Evolutionary conservation across 23 tunicate species (phyloP).

Genomic region (Ciona savignyi): DNA sequence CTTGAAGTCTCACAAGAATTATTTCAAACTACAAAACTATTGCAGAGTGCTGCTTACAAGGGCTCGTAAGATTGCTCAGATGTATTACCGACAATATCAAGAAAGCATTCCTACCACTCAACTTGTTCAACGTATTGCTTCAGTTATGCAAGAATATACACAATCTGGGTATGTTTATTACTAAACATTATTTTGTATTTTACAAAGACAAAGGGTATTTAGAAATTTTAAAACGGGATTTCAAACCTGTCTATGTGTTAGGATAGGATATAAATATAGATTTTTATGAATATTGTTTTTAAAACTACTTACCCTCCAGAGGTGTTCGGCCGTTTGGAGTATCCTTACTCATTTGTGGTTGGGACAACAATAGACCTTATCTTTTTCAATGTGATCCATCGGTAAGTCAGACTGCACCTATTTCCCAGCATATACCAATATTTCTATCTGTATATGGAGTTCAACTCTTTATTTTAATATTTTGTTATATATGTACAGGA

Average conservation of each 20-base stretch:
- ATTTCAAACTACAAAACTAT: too few relatives aligned
- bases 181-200: too few relatives aligned
- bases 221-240: too few relatives aligned
- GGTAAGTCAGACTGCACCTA: slow-evolving; percentile 26
- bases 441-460: too few relatives aligned
- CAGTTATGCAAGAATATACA: slow-evolving; percentile 96
- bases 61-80: slow-evolving; percentile 88
- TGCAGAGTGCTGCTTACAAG: slow-evolving; percentile 72
- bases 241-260: too few relatives aligned
- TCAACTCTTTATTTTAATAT: too few relatives aligned
- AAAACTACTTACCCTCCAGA: slow-evolving; percentile 27
- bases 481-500: too few relatives aligned
- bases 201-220: too few relatives aligned
- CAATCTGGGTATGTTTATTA: slow-evolving; percentile 62
- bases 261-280: too few relatives aligned
- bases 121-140: slow-evolving; percentile 92
- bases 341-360: slow-evolving; percentile 89
- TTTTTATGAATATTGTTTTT: background rate
- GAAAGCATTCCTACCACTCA: slow-evolving; percentile 92
- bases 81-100: slow-evolving; percentile 60
- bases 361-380: slow-evolving; percentile 82
- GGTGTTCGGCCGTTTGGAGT: slow-evolving; percentile 99
- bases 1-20: too few relatives aligned
- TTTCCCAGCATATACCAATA: background rate
- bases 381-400: slow-evolving; percentile 99